Evolutionary conservation across 2,113 vertebrate genomes (phyloP), one percentile per base, ranked within the genome.

Genomic region (Dipodomys stephensi): DNA sequence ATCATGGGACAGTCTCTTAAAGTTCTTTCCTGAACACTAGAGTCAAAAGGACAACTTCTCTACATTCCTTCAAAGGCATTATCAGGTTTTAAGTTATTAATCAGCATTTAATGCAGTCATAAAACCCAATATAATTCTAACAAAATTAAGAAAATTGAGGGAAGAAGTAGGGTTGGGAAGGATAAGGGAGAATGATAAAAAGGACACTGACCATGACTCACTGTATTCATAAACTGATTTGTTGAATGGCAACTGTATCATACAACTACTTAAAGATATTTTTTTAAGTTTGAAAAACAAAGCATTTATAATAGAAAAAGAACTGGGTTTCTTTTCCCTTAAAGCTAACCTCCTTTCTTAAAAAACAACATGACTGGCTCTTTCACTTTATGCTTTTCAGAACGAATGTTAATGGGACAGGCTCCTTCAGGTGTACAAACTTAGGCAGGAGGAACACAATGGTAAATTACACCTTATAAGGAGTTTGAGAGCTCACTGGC

Each of bases 371-470:
- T 4, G 88, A 87, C 86, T 95, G 94, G 90, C 62, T 83, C 94
- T 94, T 97, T 96, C 90, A 95, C 95, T 93, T 97, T 71, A 60
- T 65, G 96, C 96, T 96, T 96, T 97, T 91, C 96, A 96, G 94
- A 96, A 97, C 80, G 96, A 97, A 97, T 97, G 95, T 97, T 97
- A 96, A 97, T 90, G 94, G 96, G 94, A 67, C 10, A 18, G 62
- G 78, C 79, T 92, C 77, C 80, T 95, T 0, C 6, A 81, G 90
- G 92, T 95, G 62, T 25, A 69, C 78, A 80, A 53, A 92, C 85
- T 90, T 79, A 35, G 90, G 57, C 88, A 79, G 85, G 83, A 90
- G 87, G 68, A 83, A 15, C 39, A 81, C 71, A 39, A 86, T 28
- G 91, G 95, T 95, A 94, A 97, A 93, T 95, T 91, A 96, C 76